These are phyloP conservation scores for Mormyrops attenuatus DNA, from an alignment of 2,797 vertebrate species.

Conservation along the genomic window DNA sequence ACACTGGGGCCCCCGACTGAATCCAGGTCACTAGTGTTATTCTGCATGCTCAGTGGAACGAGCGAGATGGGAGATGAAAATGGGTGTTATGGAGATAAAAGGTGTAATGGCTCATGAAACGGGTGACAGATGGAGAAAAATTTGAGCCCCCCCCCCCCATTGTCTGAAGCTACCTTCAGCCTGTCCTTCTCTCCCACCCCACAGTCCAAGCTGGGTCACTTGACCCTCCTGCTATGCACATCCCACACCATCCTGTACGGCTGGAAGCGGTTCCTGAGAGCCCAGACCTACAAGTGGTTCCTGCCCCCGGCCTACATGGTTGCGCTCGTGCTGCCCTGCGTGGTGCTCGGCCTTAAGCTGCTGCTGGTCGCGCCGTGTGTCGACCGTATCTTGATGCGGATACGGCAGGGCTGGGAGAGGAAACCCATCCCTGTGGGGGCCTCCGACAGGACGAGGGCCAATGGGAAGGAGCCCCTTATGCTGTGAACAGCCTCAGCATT, in stretches of 20 bases:
- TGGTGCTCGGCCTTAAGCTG: conserved; percentile 72
- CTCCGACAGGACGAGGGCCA: background rate
- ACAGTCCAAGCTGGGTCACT: conserved; percentile 84
- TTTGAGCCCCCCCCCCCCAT: background rate
- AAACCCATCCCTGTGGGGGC: conserved; percentile 33
- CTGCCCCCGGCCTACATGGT: conserved; percentile 72
- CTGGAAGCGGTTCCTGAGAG: conserved; percentile 67
- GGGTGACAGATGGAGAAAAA: background rate
- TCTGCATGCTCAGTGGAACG: background rate
- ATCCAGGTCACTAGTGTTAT: background rate
- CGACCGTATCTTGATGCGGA: conserved; percentile 66
- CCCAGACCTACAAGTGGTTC: conserved; percentile 65
- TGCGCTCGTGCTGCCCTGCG: conserved; percentile 71
- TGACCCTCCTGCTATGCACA: conserved; percentile 78
- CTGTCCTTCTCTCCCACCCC: background rate
- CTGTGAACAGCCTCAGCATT: conserved; percentile 6
- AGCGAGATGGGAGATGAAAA: background rate
- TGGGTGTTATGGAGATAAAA: background rate
- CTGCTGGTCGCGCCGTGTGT: conserved; percentile 80
- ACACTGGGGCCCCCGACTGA: background rate
- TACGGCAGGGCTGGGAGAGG: conserved; percentile 84
- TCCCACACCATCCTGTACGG: conserved; percentile 72
- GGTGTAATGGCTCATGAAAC: background rate
- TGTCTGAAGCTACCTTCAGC: background rate
- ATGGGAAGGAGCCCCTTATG: conserved; percentile 35